Conservation (phyloP, 2,797 vertebrate genomes). For the Melanotaenia boesemani region DNA sequence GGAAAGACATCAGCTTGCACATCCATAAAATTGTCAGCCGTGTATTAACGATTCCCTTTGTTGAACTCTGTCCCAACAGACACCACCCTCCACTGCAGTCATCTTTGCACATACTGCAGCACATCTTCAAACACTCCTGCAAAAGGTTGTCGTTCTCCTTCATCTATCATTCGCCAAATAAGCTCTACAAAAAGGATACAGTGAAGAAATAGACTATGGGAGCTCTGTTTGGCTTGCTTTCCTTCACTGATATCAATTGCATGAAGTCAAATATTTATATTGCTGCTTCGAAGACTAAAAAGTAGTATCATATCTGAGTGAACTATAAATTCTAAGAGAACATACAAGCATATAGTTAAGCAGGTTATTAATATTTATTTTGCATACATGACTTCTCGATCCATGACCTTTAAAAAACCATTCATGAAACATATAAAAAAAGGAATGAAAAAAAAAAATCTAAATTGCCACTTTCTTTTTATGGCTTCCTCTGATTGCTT, state of each 20-base stretch:
- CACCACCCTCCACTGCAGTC: conserved; percentile 37
- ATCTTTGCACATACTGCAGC: conserved; percentile 31
- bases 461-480: not conserved
- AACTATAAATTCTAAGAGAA: conserved; percentile 20
- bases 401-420: conserved; percentile 25
- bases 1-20: conserved; percentile 74
- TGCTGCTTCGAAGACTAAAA: conserved; percentile 16
- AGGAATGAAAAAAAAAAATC: conserved; percentile 8
- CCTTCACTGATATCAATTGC: conserved; percentile 25
- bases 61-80: conserved; percentile 60
- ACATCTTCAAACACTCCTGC: conserved; percentile 51
- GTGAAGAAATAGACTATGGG: conserved; percentile 2
- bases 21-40: conserved; percentile 74
- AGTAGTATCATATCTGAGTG: conserved; percentile 7
- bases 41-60: conserved; percentile 76
- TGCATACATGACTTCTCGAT: conserved; percentile 33
- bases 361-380: conserved; percentile 56
- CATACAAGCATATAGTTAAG: conserved; percentile 28
- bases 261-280: conserved; percentile 66
- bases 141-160: conserved; percentile 33
- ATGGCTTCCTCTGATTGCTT: not conserved
- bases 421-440: conserved; percentile 23
- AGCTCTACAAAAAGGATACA: conserved; percentile 41
- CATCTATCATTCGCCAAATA: conserved; percentile 63
- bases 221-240: conserved; percentile 33